Evolutionary conservation across 2,888 invertebrate genomes (phyloP).

Genomic region (Actias luna): DNA sequence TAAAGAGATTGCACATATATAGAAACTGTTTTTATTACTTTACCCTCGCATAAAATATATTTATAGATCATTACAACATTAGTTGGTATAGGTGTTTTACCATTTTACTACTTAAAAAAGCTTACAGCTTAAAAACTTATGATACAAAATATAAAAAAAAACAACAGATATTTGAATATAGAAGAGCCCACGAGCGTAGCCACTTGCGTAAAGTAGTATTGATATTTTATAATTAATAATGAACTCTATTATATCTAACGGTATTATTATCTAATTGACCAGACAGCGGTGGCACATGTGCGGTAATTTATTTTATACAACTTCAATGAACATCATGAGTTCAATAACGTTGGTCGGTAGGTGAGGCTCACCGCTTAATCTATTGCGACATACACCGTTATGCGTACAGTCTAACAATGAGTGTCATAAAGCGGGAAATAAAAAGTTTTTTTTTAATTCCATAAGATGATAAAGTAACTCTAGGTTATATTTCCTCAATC

Average conservation of each 20-base stretch:
- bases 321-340: conserved; percentile 48
- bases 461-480: too few relatives aligned
- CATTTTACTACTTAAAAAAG: too few relatives aligned
- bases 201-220: background rate
- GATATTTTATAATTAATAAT: background rate
- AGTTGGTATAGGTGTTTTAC: too few relatives aligned
- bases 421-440: background rate
- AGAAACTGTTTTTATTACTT: too few relatives aligned
- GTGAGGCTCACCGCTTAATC: conserved; percentile 43
- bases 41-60: too few relatives aligned
- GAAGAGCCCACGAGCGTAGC: background rate
- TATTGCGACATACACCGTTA: conserved; percentile 58
- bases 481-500: too few relatives aligned
- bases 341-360: conserved; percentile 53
- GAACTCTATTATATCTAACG: background rate
- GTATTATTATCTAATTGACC: conserved; percentile 15
- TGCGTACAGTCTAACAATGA: conserved; percentile 22
- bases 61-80: too few relatives aligned
- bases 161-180: background rate
- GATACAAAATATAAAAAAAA: background rate
- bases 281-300: conserved; percentile 15
- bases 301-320: conserved; percentile 4
- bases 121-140: too few relatives aligned
- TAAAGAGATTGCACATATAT: too few relatives aligned
- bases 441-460: background rate